Percentiles rank a stretch among this genome's conserved stretches.
These are phyloP conservation scores for Drosophila littoralis DNA, from an alignment of 1,140 invertebrate genomes.

Conservation along the genomic window DNA sequence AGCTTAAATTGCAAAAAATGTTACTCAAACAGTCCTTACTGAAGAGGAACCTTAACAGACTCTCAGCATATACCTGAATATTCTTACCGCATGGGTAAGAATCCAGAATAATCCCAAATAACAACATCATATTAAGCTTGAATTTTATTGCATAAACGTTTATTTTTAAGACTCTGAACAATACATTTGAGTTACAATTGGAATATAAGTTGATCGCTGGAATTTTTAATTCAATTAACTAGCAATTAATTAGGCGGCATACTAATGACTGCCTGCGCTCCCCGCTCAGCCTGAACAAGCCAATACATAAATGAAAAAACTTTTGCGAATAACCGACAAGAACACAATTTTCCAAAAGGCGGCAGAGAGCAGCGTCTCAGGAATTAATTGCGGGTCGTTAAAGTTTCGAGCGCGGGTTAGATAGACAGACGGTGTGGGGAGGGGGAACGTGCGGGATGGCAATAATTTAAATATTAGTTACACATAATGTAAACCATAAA, in stretches of 20 bases:
- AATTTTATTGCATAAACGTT: constrained; percentile 35
- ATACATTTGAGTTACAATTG: constrained; percentile 50
- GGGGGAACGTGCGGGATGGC: constrained; percentile 4
- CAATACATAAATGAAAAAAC: constrained; percentile 70
- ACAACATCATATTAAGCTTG: constrained; percentile 16
- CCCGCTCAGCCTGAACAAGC: neutral
- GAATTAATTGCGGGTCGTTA: constrained; percentile 75
- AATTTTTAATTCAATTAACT: constrained; percentile 68
- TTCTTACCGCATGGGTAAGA: too few relatives aligned
- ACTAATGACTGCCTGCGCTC: constrained; percentile 47
- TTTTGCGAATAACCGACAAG: constrained; percentile 58
- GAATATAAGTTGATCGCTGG: constrained; percentile 40
- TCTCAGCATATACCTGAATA: neutral
- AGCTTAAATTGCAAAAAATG: constrained; percentile 40
- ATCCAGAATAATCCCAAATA: neutral
- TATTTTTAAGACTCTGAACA: constrained; percentile 26
- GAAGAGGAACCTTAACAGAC: neutral
- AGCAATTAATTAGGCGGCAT: constrained; percentile 64
- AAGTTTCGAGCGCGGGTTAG: constrained; percentile 45
- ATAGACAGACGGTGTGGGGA: neutral
- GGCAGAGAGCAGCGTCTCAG: constrained; percentile 18
- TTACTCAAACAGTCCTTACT: neutral
- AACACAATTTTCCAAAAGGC: constrained; percentile 64
- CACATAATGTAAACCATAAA: constrained; percentile 82
- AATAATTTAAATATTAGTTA: constrained; percentile 82